Base-by-base conservation (phyloP, 2,888 invertebrate species). In the Stegophylla sp. region DNA sequence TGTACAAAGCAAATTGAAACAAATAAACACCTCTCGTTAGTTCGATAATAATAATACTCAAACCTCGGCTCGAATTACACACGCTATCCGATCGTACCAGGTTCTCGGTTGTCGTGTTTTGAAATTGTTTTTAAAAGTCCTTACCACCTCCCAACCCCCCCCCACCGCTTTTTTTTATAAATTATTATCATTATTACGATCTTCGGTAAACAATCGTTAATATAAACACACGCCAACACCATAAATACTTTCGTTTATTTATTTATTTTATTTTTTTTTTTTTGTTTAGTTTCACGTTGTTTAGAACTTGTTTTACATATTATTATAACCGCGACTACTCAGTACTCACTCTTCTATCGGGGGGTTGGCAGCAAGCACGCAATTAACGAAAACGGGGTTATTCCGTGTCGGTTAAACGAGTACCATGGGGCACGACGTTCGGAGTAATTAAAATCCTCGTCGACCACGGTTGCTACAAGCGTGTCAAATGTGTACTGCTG, bases 31-130 rank as follows among this genome's bases (percentile, higher is more conserved):
- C 79, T 79, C 69, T 79, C 69, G 79, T 77, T 77, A 77, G 56
- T 59, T 79, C 61, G 61, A 61, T 79, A 71, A 48, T 48, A 71
- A 61, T 79, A 71, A 48, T 48, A 71, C 79, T 79, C 71, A 23
- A 79, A 71, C 48, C 59, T 10, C 28, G 34, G 56, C 34, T 79
- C 79, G 69, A 41, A 71, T 79, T 79, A 79, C 79, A 79, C 79
- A 71, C 48, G 79, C 69, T 69, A 69, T 79, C 69, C 79, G 79
- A 79, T 79, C 69, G 79, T 79, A 71, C 79, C 79, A 71, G 79
- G 79, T 71, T 64, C 75, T 64, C 48, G 61, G 79, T 34, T 69
- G 43, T 61, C 79, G 67, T 69, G 69, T 79, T n/a, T 79, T 23
- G 48, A 71, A 79, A 79, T 79, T 51, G 79, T 71, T 79, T 61